Evolutionary conservation across 2,888 invertebrate genomes (phyloP).

Genomic region (Hemithea aestivaria): DNA sequence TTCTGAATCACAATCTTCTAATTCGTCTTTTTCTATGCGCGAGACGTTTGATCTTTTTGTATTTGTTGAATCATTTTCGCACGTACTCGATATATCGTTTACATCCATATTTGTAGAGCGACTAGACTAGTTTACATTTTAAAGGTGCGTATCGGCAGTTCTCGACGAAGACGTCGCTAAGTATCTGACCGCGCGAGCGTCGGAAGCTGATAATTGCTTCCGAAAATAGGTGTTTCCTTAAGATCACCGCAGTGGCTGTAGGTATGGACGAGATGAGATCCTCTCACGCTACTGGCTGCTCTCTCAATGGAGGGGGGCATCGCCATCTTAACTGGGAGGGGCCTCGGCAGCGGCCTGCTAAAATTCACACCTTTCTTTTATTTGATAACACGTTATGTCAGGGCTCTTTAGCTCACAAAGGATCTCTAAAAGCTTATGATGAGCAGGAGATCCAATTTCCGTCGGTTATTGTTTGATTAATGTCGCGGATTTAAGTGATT

Average conservation of each 20-base stretch:
- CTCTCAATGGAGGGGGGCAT: constrained; percentile 55
- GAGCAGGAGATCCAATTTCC: constrained; percentile 67
- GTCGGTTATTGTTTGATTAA: constrained; percentile 69
- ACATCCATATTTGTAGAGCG: constrained; percentile 46
- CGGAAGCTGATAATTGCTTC: constrained; percentile 68
- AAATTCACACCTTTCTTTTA: constrained; percentile 79
- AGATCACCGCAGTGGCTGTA: constrained; percentile 52
- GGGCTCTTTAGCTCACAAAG: constrained; percentile 73
- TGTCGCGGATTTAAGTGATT: constrained; percentile 67
- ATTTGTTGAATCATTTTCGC: constrained; percentile 49
- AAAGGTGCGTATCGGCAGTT: constrained; percentile 14
- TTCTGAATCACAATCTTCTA: constrained; percentile 55
- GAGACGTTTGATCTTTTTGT: constrained; percentile 31
- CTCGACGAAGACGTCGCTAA: constrained; percentile 32
- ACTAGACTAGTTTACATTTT: constrained; percentile 13
- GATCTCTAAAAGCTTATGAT: constrained; percentile 75
- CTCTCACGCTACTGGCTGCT: constrained; percentile 66
- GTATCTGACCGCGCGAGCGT: constrained; percentile 40
- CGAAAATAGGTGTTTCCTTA: constrained; percentile 72
- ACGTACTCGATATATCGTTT: constrained; percentile 69
- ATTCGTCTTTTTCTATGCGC: constrained; percentile 37
- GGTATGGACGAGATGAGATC: constrained; percentile 58
- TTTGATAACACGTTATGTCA: constrained; percentile 77
- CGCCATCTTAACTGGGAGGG: constrained; percentile 75
- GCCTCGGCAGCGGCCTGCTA: constrained; percentile 65